Conservation (phyloP, 2,888 invertebrate species). For the Agrotis ipsilon region DNA sequence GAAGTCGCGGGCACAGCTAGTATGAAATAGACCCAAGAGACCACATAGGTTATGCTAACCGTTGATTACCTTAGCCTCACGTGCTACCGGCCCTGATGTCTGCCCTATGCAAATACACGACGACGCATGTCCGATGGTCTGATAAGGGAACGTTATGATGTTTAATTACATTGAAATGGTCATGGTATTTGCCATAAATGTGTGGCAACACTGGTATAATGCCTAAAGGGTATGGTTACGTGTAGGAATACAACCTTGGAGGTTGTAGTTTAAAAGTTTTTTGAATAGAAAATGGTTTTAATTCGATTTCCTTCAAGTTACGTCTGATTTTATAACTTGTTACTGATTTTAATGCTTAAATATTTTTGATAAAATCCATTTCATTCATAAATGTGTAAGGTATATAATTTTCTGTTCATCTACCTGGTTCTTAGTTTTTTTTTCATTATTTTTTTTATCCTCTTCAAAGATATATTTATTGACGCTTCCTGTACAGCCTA, state of each 20-base stretch:
- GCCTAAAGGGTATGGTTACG: slow-evolving; percentile 17
- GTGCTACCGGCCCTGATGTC: slow-evolving; percentile 51
- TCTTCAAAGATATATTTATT: no score
- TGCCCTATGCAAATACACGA: slow-evolving; percentile 67
- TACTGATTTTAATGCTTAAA: no score
- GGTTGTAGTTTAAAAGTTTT: background rate
- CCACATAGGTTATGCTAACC: slow-evolving; percentile 59
- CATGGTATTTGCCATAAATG: slow-evolving; percentile 48
- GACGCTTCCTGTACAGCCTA: no score
- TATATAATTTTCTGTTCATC: no score
- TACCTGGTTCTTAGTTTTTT: no score
- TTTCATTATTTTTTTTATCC: no score
- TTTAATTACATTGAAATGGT: slow-evolving; percentile 63
- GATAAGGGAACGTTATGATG: slow-evolving; percentile 60
- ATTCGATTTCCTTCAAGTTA: background rate
- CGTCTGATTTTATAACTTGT: background rate
- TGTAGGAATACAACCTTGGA: background rate
- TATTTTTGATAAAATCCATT: no score
- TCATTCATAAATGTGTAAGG: no score
- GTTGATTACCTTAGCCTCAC: slow-evolving; percentile 66
- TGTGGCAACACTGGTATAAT: slow-evolving; percentile 32
- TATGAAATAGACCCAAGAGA: slow-evolving; percentile 63
- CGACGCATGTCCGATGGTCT: slow-evolving; percentile 59
- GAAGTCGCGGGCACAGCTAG: no score
- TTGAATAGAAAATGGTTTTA: background rate